Percentiles rank a stretch among this genome's conserved stretches.
Evolutionary conservation across 2,888 invertebrate species (phyloP).

Genomic region (Mermis nigrescens): DNA sequence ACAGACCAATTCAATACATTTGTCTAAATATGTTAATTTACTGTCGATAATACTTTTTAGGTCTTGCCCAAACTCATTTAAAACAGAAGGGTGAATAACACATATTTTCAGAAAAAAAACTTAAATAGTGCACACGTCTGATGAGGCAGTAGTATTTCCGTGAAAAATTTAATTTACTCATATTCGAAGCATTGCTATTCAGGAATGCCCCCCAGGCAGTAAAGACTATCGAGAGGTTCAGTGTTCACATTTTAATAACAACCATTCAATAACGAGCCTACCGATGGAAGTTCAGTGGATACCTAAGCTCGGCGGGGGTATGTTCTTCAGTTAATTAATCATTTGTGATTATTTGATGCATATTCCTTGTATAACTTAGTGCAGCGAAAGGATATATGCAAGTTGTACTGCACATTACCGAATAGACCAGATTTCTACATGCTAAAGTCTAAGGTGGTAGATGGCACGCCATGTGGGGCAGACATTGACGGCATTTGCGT

Average conservation of each 20-base stretch:
- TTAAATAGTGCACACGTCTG: too few species aligned
- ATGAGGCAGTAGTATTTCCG: too few species aligned
- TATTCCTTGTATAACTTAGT: conserved; percentile 12
- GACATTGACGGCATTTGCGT: conserved; percentile 63
- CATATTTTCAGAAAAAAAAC: too few species aligned
- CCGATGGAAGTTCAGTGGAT: conserved; percentile 52
- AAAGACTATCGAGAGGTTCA: conserved; percentile 55
- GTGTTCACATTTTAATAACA: conserved; percentile 52
- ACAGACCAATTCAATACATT: too few species aligned
- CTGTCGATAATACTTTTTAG: too few species aligned
- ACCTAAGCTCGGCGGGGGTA: conserved; percentile 60
- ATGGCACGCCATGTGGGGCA: conserved; percentile 60
- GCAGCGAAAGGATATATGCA: conserved; percentile 47
- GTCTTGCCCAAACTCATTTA: too few species aligned
- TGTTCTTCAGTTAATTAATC: conserved; percentile 12
- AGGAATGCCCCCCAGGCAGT: conserved; percentile 46
- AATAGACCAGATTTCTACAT: conserved; percentile 45
- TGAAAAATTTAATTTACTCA: too few species aligned
- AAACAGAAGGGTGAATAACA: too few species aligned
- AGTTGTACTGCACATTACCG: conserved; percentile 53
- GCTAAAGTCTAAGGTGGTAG: conserved; percentile 51
- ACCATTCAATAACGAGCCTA: conserved; percentile 43
- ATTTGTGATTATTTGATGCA: background rate
- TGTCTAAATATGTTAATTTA: too few species aligned
- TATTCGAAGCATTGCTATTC: conserved; percentile 13